These are phyloP conservation scores for Lota lota DNA, from an alignment of 2,113 vertebrate genomes.

Conservation along the genomic window DNA sequence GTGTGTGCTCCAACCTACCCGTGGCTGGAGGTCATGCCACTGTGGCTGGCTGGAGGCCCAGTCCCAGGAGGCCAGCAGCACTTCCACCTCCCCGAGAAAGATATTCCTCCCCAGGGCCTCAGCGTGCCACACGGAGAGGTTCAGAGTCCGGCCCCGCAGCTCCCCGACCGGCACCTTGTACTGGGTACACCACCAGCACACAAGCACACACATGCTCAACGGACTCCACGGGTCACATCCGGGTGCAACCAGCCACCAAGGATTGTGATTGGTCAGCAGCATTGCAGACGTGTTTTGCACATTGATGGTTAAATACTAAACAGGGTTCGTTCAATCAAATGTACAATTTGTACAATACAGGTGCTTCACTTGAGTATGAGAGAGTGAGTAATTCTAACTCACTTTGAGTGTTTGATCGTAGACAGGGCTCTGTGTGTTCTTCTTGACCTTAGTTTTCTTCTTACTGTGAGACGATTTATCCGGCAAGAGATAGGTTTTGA, in stretches of 20 bases:
- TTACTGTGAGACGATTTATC: constrained; percentile 90
- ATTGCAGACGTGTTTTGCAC: too few species aligned
- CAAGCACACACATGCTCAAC: too few species aligned
- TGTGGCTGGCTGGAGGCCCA: constrained; percentile 77
- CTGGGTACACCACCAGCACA: constrained; percentile 55
- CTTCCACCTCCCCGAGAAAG: constrained; percentile 92
- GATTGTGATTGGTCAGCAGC: too few species aligned
- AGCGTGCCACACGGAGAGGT: constrained; percentile 92
- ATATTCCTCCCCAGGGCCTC: constrained; percentile 85
- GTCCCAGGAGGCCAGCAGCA: constrained; percentile 83
- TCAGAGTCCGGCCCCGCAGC: constrained; percentile 82
- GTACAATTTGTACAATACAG: too few species aligned
- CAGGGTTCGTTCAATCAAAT: too few species aligned
- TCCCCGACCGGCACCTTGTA: constrained; percentile 83
- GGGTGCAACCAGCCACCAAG: too few species aligned
- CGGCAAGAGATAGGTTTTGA: constrained; percentile 92
- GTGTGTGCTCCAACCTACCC: constrained; percentile 68
- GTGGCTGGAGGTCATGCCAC: constrained; percentile 86
- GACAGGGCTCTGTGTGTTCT: constrained; percentile 86
- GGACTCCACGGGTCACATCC: too few species aligned
- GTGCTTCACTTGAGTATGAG: too few species aligned
- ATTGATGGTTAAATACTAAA: too few species aligned
- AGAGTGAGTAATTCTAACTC: constrained; percentile 27
- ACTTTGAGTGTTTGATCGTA: constrained; percentile 91
- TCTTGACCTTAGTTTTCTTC: constrained; percentile 87